Evolutionary conservation across 2,888 invertebrate genomes (phyloP).

Genomic region (Tenthredo amoena): DNA sequence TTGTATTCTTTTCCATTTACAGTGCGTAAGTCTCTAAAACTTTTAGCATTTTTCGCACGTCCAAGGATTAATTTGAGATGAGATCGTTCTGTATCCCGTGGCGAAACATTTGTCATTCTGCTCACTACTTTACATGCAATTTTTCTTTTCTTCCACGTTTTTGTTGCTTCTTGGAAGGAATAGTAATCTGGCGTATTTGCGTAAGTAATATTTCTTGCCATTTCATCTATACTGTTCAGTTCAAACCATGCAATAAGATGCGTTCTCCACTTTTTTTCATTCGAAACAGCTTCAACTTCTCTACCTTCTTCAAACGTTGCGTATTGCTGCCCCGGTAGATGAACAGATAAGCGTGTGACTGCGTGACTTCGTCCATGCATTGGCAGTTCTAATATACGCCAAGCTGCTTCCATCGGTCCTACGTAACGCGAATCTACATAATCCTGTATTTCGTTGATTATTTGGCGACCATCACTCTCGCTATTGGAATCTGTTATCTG

Average conservation of each 20-base stretch:
- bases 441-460: constrained; percentile 66
- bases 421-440: constrained; percentile 71
- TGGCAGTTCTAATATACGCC: no score
- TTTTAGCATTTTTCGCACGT: constrained; percentile 54
- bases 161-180: not conserved
- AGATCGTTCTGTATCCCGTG: constrained; percentile 48
- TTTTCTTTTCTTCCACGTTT: not conserved
- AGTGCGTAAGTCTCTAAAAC: constrained; percentile 57
- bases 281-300: constrained; percentile 43
- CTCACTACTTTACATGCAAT: not conserved
- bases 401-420: constrained; percentile 54
- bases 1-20: constrained; percentile 57
- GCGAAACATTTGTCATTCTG: constrained; percentile 19
- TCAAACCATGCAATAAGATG: constrained; percentile 65
- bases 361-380: no score
- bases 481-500: not conserved
- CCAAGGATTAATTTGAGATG: constrained; percentile 57
- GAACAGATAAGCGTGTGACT: no score
- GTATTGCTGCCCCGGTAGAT: no score
- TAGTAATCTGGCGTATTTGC: constrained; percentile 61
- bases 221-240: constrained; percentile 44
- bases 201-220: constrained; percentile 52
- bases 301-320: no score
- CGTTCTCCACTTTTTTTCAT: constrained; percentile 52
- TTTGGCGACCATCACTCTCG: not conserved